phyloP scores from a whole-genome alignment of 2,888 invertebrate species.

The Hybos culiciformis region DNA sequence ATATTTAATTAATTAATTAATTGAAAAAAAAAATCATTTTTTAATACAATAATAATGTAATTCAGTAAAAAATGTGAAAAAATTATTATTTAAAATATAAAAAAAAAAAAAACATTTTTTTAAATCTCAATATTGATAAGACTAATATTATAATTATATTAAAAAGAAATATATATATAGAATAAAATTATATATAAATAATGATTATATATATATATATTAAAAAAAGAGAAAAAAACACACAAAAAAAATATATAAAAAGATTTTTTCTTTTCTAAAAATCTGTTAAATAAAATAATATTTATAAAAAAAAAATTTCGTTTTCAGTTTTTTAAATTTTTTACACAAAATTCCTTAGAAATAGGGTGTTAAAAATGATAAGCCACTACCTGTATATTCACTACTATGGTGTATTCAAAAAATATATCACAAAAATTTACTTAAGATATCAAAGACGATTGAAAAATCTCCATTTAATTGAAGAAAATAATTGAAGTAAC shows the following conservation, averaged over 20 bases:
- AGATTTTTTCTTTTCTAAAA: conserved; percentile 4
- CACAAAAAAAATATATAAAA: conserved; percentile 1
- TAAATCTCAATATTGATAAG: conserved; percentile 4
- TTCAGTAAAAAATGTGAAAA: not conserved
- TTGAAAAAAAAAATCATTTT: not conserved
- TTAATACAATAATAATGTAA: not conserved
- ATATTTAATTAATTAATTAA: not conserved
- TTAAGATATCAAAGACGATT: no score
- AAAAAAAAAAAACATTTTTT: not conserved
- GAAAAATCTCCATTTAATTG: no score
- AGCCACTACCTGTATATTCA: no score
- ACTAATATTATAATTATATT: conserved; percentile 1
- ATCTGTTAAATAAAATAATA: conserved; percentile 3
- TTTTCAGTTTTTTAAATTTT: not conserved
- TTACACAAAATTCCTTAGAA: no score
- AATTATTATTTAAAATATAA: not conserved
- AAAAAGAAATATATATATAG: not conserved
- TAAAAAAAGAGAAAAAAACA: not conserved
- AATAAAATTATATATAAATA: not conserved
- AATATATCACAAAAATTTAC: no score
- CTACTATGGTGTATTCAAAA: no score
- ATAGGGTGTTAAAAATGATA: no score
- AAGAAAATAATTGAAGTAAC: no score
- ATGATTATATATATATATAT: not conserved
- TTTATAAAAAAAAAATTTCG: conserved; percentile 1